These are phyloP conservation scores for Chaetophractus vellerosus DNA, from an alignment of 2,797 vertebrate species.

Conservation along the genomic window DNA sequence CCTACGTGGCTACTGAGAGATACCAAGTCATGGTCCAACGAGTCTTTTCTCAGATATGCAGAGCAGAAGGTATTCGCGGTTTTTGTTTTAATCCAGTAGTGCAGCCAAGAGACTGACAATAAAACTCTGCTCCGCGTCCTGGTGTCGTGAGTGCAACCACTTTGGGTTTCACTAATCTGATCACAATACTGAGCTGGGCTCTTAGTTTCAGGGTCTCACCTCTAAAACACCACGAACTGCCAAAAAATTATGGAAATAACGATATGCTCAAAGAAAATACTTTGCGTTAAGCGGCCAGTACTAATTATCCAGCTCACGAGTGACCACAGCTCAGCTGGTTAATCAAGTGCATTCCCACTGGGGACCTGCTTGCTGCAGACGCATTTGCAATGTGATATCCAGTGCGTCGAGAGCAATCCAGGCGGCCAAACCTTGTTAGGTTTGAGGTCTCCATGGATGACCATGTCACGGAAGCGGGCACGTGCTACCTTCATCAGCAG, in stretches of 20 bases:
- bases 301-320: background rate
- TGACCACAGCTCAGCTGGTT: background rate
- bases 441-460: fast-evolving
- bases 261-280: background rate
- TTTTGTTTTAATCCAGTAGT: background rate
- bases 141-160: background rate
- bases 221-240: background rate
- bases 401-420: background rate
- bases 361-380: background rate
- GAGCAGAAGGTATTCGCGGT: background rate
- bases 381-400: background rate
- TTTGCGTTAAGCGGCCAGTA: background rate
- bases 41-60: background rate
- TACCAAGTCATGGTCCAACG: background rate
- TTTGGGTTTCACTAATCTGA: background rate
- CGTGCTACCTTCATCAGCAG: constrained; percentile 25
- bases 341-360: background rate
- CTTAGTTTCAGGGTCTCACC: background rate
- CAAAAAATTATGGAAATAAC: background rate
- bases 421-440: background rate
- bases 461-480: background rate
- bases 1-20: background rate
- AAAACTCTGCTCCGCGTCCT: background rate
- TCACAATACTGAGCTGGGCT: background rate
- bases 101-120: background rate